Conservation (phyloP, 2,113 vertebrate genomes). For the Anthoscopus minutus region DNA sequence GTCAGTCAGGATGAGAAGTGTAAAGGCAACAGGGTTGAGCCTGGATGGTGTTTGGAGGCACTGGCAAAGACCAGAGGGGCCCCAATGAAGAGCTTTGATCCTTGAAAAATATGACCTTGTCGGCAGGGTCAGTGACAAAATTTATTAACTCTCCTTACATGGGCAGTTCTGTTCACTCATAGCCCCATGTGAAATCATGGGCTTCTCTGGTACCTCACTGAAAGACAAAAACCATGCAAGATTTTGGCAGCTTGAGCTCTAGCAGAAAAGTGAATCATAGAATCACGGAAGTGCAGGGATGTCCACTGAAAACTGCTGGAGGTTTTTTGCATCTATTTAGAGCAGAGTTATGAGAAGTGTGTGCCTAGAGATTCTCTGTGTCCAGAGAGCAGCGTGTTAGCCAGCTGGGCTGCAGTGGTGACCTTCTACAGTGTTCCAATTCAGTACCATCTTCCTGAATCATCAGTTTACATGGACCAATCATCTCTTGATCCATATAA, state of each 20-base stretch:
- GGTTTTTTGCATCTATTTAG: background rate
- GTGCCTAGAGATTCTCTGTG: background rate
- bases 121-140: background rate
- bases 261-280: background rate
- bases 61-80: background rate
- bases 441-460: background rate
- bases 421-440: background rate
- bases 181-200: background rate
- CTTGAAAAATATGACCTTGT: background rate
- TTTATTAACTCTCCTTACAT: background rate
- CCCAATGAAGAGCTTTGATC: background rate
- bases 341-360: background rate
- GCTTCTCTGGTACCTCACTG: background rate
- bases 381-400: background rate
- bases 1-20: background rate
- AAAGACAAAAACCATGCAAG: background rate
- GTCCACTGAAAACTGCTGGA: background rate
- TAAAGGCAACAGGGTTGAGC: background rate
- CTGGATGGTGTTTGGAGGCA: background rate
- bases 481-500: background rate
- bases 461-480: rapidly evolving
- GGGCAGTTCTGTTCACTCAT: background rate
- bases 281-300: background rate
- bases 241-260: background rate
- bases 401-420: background rate